A percentile compares a stretch with the other conserved stretches of the same genome.
Conservation (phyloP, 2,888 invertebrate species). For the Leptinotarsa juncta region DNA sequence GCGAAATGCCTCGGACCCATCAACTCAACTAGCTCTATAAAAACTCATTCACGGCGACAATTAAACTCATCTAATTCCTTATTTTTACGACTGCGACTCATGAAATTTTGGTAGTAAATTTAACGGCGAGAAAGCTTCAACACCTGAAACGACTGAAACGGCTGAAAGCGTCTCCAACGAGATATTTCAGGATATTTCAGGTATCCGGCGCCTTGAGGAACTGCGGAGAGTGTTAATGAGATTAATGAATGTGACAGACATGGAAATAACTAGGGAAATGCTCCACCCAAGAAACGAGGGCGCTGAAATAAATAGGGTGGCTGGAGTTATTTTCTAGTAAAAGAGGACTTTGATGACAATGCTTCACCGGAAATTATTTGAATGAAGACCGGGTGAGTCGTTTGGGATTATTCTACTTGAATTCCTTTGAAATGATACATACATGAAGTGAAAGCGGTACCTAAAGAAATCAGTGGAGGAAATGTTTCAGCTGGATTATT, state of each 20-base stretch:
- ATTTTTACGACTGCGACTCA: conserved; percentile 31
- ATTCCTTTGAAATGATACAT: too few relatives aligned
- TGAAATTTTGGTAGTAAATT: conserved; percentile 33
- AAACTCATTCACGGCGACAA: conserved; percentile 3
- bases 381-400: not conserved
- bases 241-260: conserved; percentile 38
- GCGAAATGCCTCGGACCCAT: not conserved
- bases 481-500: too few relatives aligned
- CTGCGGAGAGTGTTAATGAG: conserved; percentile 39
- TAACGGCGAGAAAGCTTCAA: conserved; percentile 22
- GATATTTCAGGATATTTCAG: conserved; percentile 30
- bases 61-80: conserved; percentile 27
- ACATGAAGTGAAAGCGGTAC: too few relatives aligned
- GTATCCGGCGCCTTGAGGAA: conserved; percentile 25
- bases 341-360: not conserved
- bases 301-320: not conserved
- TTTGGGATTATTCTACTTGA: too few relatives aligned
- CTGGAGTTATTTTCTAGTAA: not conserved
- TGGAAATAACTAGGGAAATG: conserved; percentile 31
- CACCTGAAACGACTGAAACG: conserved; percentile 20
- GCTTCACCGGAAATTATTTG: not conserved
- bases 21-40: not conserved
- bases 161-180: conserved; percentile 15
- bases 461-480: too few relatives aligned
- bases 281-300: not conserved